Conservation (phyloP, 2,888 invertebrate genomes). For the Torymus texanus region DNA sequence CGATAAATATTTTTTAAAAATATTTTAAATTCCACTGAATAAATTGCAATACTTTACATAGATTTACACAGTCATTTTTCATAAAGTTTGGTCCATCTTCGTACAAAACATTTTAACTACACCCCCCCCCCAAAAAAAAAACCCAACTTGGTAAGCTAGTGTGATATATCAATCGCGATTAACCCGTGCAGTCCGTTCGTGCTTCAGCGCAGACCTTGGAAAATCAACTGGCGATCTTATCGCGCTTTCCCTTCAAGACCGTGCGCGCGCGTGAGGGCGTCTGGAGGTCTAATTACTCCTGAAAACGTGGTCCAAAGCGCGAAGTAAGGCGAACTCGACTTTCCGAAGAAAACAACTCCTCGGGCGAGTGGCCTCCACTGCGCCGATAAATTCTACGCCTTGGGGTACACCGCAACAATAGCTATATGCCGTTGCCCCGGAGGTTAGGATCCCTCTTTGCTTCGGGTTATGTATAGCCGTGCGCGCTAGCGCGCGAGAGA, state of each 20-base stretch:
- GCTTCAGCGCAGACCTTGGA: slow-evolving; percentile 4
- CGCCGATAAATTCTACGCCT: slow-evolving; percentile 39
- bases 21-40: too few relatives aligned
- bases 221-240: slow-evolving; percentile 7
- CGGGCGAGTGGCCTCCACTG: too few relatives aligned
- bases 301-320: not conserved
- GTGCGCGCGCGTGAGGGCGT: slow-evolving; percentile 14
- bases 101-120: too few relatives aligned
- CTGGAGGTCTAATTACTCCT: slow-evolving; percentile 40
- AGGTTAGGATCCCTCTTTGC: not conserved
- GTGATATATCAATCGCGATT: slow-evolving; percentile 33
- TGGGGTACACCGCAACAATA: slow-evolving; percentile 37
- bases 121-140: too few relatives aligned
- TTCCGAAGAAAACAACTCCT: not conserved
- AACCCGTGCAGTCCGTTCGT: not conserved
- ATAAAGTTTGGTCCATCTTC: too few relatives aligned
- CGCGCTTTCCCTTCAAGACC: slow-evolving; percentile 15
- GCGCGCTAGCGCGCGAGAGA: slow-evolving; percentile 7
- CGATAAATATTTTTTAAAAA: too few relatives aligned
- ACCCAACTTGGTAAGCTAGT: not conserved
- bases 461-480: not conserved
- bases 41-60: too few relatives aligned
- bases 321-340: not conserved
- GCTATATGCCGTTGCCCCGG: not conserved
- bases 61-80: too few relatives aligned